phyloP scores from a whole-genome alignment of 2,888 invertebrate genomes.

The Geotrupes spiniger region DNA sequence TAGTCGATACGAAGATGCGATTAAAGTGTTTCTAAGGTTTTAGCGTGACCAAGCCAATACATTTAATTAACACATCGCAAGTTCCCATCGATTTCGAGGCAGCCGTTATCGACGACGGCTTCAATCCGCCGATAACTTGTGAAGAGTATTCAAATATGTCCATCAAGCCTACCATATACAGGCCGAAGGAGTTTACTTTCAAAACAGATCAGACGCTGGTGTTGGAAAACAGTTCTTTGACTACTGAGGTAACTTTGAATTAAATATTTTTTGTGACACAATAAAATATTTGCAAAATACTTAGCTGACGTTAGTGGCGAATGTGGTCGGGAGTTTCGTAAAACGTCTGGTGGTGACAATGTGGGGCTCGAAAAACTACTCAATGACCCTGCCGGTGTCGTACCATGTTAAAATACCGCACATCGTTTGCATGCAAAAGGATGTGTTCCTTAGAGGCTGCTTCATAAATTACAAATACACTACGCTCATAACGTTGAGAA shows the following conservation, averaged over 20 bases:
- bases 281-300: too few relatives aligned
- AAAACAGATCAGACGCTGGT: slow-evolving; percentile 53
- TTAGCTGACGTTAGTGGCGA: slow-evolving; percentile 59
- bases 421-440: slow-evolving; percentile 51
- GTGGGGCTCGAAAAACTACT: slow-evolving; percentile 58
- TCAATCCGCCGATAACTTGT: slow-evolving; percentile 53
- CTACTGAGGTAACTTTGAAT: slow-evolving; percentile 51
- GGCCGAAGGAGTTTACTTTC: slow-evolving; percentile 58
- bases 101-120: slow-evolving; percentile 55
- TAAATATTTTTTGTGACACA: too few relatives aligned
- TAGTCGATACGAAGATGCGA: too few relatives aligned
- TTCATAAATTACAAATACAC: slow-evolving; percentile 59
- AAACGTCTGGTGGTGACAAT: slow-evolving; percentile 50
- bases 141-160: slow-evolving; percentile 50
- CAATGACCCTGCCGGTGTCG: slow-evolving; percentile 54
- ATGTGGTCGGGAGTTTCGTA: slow-evolving; percentile 31
- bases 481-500: slow-evolving; percentile 51
- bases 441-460: slow-evolving; percentile 57
- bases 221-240: slow-evolving; percentile 49
- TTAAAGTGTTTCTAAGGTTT: slow-evolving; percentile 15
- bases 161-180: slow-evolving; percentile 49
- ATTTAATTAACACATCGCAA: slow-evolving; percentile 22
- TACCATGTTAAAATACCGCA: slow-evolving; percentile 55
- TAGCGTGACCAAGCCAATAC: slow-evolving; percentile 11
- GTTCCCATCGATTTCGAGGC: slow-evolving; percentile 56